These are phyloP conservation scores for Penelope pileata DNA, from an alignment of 2,113 vertebrate species.

Conservation along the genomic window DNA sequence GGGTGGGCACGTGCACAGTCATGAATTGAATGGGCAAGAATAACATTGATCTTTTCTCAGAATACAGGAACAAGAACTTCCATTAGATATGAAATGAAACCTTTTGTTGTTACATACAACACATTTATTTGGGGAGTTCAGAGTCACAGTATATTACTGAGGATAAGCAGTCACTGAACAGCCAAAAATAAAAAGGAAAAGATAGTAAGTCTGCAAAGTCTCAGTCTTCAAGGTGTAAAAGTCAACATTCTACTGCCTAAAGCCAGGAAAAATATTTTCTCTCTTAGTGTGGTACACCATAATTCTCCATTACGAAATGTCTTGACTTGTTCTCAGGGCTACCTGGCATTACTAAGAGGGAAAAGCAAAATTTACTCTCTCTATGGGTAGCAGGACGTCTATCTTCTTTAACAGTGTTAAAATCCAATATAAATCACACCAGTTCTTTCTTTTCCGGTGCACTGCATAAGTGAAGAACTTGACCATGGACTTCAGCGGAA, in stretches of 20 bases:
- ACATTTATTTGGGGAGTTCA: not conserved
- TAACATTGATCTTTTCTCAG: not conserved
- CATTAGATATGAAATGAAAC: not conserved
- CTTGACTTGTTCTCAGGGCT: not conserved
- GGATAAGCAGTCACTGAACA: not conserved
- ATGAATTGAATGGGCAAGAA: not conserved
- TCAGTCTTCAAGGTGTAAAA: not conserved
- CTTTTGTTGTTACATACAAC: not conserved
- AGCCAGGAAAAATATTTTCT: not conserved
- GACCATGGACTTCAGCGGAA: not conserved
- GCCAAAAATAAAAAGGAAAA: not conserved
- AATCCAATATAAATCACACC: not conserved
- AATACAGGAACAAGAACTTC: not conserved
- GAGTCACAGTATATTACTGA: not conserved
- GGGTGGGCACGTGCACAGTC: not conserved
- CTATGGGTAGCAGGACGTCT: not conserved
- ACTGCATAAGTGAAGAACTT: not conserved
- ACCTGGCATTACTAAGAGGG: not conserved
- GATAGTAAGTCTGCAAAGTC: not conserved
- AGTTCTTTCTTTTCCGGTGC: not conserved
- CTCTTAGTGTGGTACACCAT: not conserved
- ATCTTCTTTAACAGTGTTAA: not conserved
- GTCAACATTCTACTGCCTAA: not conserved
- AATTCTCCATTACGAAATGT: not conserved
- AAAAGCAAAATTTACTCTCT: not conserved